phyloP scores from a whole-genome alignment of 2,113 vertebrate species.

The Muntiacus reevesi region DNA sequence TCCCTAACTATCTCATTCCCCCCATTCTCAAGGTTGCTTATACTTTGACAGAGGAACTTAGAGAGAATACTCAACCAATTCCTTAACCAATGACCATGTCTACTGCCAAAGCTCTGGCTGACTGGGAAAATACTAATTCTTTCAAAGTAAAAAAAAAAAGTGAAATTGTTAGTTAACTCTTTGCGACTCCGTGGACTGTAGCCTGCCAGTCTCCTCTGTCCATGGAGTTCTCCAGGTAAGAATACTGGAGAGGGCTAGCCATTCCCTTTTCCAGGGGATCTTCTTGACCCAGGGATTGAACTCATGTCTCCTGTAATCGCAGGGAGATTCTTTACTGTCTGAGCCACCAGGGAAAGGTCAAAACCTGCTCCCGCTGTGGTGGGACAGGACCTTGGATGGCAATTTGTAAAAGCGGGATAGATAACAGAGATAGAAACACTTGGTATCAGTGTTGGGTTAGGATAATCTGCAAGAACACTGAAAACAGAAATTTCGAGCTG shows the following conservation, averaged over 20 bases:
- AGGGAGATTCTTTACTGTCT: background rate
- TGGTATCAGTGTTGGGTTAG: background rate
- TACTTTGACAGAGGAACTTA: background rate
- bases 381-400: background rate
- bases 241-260: background rate
- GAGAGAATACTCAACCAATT: background rate
- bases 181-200: background rate
- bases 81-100: background rate
- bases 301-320: background rate
- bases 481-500: background rate
- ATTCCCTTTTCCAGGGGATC: background rate
- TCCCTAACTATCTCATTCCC: background rate
- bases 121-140: background rate
- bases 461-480: background rate
- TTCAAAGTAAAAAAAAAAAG: background rate
- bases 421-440: background rate
- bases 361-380: background rate
- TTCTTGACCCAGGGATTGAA: background rate
- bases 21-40: background rate
- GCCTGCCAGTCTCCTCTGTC: background rate
- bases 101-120: background rate
- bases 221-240: background rate
- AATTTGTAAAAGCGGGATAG: background rate
- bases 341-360: background rate
- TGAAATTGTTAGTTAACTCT: background rate